Evolutionary conservation across 1,140 invertebrate species (phyloP).

Genomic region (Orius insidiosus): DNA sequence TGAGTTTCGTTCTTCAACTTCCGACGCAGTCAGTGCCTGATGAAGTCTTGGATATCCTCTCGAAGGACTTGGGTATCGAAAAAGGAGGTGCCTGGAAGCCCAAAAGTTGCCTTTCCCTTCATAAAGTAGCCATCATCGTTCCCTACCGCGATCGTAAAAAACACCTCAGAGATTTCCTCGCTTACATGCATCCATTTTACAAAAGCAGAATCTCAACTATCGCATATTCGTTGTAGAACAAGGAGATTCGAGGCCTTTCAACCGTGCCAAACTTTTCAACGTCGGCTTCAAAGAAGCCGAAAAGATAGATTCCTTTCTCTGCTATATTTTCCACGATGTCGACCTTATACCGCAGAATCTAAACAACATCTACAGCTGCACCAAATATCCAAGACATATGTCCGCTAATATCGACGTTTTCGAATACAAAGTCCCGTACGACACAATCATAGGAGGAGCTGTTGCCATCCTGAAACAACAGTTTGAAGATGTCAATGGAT

Average conservation of each 20-base stretch:
- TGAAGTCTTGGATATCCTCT: constrained; percentile 7
- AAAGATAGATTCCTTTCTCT: constrained; percentile 51
- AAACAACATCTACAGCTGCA: constrained; percentile 83
- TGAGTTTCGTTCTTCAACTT: not conserved
- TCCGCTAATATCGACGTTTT: constrained; percentile 81
- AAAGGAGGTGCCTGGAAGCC: constrained; percentile 56
- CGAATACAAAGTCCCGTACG: constrained; percentile 60
- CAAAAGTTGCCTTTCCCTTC: constrained; percentile 47
- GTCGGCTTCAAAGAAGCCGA: constrained; percentile 67
- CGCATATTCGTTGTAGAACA: constrained; percentile 85
- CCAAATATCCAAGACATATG: constrained; percentile 74
- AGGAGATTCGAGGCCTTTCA: constrained; percentile 58
- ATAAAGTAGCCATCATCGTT: constrained; percentile 70
- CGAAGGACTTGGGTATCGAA: constrained; percentile 14
- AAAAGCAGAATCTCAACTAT: constrained; percentile 70
- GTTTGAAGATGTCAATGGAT: constrained; percentile 72
- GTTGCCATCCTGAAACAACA: constrained; percentile 50
- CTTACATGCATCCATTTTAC: constrained; percentile 82
- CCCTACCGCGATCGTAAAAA: constrained; percentile 69
- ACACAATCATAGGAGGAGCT: constrained; percentile 56
- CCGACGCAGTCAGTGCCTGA: constrained; percentile 8
- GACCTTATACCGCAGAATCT: constrained; percentile 81
- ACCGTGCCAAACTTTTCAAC: constrained; percentile 86
- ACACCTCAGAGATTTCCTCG: constrained; percentile 65
- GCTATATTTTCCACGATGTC: constrained; percentile 89